Conservation (phyloP, 2,113 vertebrate species). For the Chionomys nivalis region DNA sequence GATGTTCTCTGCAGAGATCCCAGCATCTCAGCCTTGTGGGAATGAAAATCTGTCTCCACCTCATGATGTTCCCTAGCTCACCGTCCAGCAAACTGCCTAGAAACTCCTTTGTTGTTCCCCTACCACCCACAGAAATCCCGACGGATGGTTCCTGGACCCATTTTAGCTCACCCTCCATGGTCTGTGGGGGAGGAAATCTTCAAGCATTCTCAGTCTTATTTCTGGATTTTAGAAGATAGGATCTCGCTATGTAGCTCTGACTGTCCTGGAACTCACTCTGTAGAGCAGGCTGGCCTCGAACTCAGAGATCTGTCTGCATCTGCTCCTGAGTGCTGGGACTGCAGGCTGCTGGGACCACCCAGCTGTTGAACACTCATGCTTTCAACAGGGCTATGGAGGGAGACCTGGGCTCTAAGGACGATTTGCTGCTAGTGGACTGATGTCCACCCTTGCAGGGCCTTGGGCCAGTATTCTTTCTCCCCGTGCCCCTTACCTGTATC, state of each 20-base stretch:
- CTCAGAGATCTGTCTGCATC: not conserved
- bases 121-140: not conserved
- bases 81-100: too few relatives aligned
- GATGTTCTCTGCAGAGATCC: not conserved
- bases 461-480: not conserved
- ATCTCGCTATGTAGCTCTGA: not conserved
- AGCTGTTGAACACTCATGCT: not conserved
- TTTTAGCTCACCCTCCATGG: too few relatives aligned
- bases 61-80: accelerated
- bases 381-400: not conserved
- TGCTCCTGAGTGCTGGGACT: not conserved
- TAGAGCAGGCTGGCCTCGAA: not conserved
- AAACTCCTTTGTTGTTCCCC: not conserved
- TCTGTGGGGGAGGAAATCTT: not conserved
- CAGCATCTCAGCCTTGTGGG: not conserved
- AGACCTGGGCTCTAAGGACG: not conserved
- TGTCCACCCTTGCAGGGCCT: too few relatives aligned
- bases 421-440: too few relatives aligned
- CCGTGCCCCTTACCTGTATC: not conserved
- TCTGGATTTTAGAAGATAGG: not conserved
- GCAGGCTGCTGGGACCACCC: not conserved
- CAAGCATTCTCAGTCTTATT: not conserved
- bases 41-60: not conserved
- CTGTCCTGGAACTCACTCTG: not conserved
- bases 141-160: not conserved